Evolutionary conservation across 2,113 vertebrate species (phyloP).

Genomic region (Typhlomys cinereus): DNA sequence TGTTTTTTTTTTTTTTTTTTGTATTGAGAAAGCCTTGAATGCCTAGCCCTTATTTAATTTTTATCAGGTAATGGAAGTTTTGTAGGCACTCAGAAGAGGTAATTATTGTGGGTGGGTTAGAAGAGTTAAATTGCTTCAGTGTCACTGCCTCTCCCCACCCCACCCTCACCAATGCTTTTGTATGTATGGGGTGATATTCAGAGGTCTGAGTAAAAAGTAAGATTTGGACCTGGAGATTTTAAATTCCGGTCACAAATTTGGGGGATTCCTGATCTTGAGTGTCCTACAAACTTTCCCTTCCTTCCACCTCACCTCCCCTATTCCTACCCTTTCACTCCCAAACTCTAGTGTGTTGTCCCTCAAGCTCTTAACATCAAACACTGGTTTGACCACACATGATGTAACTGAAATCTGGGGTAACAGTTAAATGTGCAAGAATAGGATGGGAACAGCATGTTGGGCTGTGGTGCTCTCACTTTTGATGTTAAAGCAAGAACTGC

Average conservation of each 20-base stretch:
- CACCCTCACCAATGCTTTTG: constrained; percentile 37
- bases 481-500: constrained; percentile 53
- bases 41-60: constrained; percentile 69
- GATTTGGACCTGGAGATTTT: constrained; percentile 58
- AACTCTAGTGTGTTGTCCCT: constrained; percentile 68
- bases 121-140: constrained; percentile 50
- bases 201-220: constrained; percentile 63
- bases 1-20: constrained; percentile 47
- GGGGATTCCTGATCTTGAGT: constrained; percentile 72
- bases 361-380: constrained; percentile 60
- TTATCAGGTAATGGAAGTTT: constrained; percentile 75
- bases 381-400: constrained; percentile 66
- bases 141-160: background rate
- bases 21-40: constrained; percentile 74
- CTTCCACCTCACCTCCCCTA: constrained; percentile 73
- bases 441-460: constrained; percentile 39
- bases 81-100: constrained; percentile 77
- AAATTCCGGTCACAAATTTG: constrained; percentile 64
- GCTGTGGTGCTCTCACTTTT: constrained; percentile 51
- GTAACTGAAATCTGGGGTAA: constrained; percentile 63
- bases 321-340: constrained; percentile 72
- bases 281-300: constrained; percentile 80
- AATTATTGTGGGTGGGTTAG: constrained; percentile 59
- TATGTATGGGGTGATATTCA: constrained; percentile 44
- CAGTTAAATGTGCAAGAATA: constrained; percentile 52